These are phyloP conservation scores for Corvus cornix DNA, from an alignment of 2,113 vertebrate species.

Conservation along the genomic window DNA sequence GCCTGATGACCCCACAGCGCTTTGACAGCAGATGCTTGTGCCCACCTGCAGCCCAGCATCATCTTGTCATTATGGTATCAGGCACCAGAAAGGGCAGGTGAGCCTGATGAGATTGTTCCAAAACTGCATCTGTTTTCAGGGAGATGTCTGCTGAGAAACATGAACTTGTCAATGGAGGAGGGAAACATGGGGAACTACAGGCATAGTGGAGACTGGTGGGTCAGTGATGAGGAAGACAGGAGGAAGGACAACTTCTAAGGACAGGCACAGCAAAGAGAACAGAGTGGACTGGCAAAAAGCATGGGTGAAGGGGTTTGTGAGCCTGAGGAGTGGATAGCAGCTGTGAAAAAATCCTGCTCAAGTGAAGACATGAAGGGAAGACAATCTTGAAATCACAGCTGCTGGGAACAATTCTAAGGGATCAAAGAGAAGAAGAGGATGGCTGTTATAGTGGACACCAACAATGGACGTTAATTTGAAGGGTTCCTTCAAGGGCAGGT, in stretches of 20 bases:
- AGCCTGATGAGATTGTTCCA: neutral
- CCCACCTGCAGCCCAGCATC: neutral
- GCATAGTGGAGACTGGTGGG: neutral
- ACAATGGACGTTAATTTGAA: neutral
- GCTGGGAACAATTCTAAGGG: neutral
- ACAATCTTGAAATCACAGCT: neutral
- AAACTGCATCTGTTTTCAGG: neutral
- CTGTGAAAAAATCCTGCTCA: neutral
- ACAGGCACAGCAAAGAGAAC: neutral
- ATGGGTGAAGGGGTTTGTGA: neutral
- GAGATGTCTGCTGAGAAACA: neutral
- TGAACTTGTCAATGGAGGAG: neutral
- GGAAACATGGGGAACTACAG: neutral
- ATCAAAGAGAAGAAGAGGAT: neutral
- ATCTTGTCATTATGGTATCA: neutral
- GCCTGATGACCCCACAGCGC: neutral
- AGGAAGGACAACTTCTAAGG: neutral
- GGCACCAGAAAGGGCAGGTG: neutral
- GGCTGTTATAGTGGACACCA: neutral
- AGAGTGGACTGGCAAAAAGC: neutral
- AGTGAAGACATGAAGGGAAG: neutral
- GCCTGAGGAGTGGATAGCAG: neutral
- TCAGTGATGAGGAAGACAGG: neutral
- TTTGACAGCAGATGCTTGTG: neutral
- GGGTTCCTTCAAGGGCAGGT: neutral